phyloP scores from a whole-genome alignment of 2,888 invertebrate species.

The Troides helena region DNA sequence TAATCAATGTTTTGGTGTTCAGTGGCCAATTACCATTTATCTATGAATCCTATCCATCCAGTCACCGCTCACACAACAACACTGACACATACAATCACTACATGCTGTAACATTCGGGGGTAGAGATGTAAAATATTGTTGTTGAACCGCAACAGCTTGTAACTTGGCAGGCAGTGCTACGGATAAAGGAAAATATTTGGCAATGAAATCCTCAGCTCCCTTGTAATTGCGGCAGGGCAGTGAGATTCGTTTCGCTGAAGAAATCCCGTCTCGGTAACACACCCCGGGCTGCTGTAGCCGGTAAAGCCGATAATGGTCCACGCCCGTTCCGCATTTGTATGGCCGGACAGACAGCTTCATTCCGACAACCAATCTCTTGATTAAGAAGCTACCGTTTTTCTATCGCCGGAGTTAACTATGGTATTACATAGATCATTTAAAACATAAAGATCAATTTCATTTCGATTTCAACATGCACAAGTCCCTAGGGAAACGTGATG shows the following conservation, averaged over 20 bases:
- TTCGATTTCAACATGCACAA: too few relatives aligned
- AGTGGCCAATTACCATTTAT: too few relatives aligned
- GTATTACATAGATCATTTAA: too few relatives aligned
- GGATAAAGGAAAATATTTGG: slow-evolving; percentile 74
- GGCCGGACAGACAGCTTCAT: neutral
- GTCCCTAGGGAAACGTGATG: too few relatives aligned
- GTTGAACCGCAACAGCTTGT: slow-evolving; percentile 22
- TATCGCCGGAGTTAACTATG: too few relatives aligned
- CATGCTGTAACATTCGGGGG: too few relatives aligned
- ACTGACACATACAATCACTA: too few relatives aligned
- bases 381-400: slow-evolving; percentile 1
- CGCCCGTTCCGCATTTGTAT: slow-evolving; percentile 25
- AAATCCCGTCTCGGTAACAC: slow-evolving; percentile 28
- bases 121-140: too few relatives aligned
- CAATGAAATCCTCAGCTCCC: slow-evolving; percentile 68
- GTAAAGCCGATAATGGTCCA: slow-evolving; percentile 35
- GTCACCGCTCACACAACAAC: too few relatives aligned
- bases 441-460: too few relatives aligned
- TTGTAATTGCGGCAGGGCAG: slow-evolving; percentile 59
- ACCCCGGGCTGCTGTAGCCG: slow-evolving; percentile 36
- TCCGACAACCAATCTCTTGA: slow-evolving; percentile 7
- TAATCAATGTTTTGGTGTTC: too few relatives aligned
- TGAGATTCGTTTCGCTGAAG: slow-evolving; percentile 34
- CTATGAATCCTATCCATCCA: too few relatives aligned
- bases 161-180: slow-evolving; percentile 38